phyloP scores from a whole-genome alignment of 2,888 invertebrate genomes.

The Clusia tigrina region DNA sequence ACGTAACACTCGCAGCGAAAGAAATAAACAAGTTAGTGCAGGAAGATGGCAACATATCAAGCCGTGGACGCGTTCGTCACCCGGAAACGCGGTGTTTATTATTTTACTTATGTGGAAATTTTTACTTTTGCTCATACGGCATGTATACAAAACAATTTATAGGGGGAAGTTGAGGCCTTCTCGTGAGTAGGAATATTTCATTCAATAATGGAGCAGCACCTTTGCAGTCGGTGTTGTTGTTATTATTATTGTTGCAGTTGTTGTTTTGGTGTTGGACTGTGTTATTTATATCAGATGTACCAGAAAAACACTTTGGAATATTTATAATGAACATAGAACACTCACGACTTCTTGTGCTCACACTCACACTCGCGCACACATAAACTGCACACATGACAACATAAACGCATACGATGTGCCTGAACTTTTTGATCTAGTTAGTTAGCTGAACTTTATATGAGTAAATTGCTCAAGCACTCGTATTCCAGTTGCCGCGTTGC shows the following conservation, averaged over 20 bases:
- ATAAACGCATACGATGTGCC: too few species aligned
- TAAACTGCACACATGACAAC: too few species aligned
- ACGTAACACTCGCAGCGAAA: neutral
- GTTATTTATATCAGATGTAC: slow-evolving; percentile 49
- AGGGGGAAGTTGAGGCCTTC: slow-evolving; percentile 3
- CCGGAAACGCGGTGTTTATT: slow-evolving; percentile 29
- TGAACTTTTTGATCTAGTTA: neutral
- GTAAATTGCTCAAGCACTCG: too few species aligned
- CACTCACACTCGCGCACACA: too few species aligned
- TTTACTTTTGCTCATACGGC: neutral
- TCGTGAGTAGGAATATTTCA: slow-evolving; percentile 24
- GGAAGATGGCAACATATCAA: slow-evolving; percentile 5
- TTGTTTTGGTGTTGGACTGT: neutral
- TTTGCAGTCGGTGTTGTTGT: slow-evolving; percentile 9
- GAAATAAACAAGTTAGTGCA: neutral
- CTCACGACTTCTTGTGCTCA: neutral
- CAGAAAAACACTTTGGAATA: slow-evolving; percentile 35
- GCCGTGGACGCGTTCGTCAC: slow-evolving; percentile 12
- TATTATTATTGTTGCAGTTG: slow-evolving; percentile 19
- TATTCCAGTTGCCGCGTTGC: too few species aligned
- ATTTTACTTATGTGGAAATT: neutral
- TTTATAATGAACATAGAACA: slow-evolving; percentile 2
- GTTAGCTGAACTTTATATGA: too few species aligned
- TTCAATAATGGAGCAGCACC: slow-evolving; percentile 8
- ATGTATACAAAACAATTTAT: neutral